Conservation (phyloP, 2,888 invertebrate species). For the Seladonia tumulorum region DNA sequence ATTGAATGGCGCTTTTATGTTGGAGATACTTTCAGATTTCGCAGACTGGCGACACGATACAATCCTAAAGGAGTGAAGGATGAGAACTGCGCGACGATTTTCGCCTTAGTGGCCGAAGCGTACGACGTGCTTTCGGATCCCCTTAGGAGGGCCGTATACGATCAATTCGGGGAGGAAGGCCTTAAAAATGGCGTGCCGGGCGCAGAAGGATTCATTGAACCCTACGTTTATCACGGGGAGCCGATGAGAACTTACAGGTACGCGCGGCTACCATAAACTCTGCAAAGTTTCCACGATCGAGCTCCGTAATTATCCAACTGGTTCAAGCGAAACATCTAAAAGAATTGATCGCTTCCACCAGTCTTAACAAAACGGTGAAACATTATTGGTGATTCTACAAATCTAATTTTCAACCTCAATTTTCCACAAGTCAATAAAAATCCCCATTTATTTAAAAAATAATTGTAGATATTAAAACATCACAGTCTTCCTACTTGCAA, state of each 20-base stretch:
- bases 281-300: neutral
- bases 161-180: conserved; percentile 95
- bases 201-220: conserved; percentile 88
- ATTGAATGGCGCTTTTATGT: neutral
- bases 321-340: neutral
- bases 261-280: neutral
- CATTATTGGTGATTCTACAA: neutral
- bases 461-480: no score
- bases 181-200: conserved; percentile 92
- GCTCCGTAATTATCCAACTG: neutral
- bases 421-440: no score
- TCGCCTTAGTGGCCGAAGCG: conserved; percentile 90
- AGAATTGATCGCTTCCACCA: neutral
- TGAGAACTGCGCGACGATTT: conserved; percentile 83
- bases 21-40: conserved; percentile 81
- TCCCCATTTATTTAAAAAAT: no score
- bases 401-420: neutral
- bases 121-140: conserved; percentile 91
- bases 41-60: conserved; percentile 86
- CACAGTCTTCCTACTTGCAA: no score
- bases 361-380: neutral
- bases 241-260: conserved; percentile 89
- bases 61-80: conserved; percentile 85
- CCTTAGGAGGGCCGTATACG: conserved; percentile 90
- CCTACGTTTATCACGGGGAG: conserved; percentile 93